Evolutionary conservation across 37 sponge, comb jelly and placozoan species (phyloP).

Genomic region (Aplysina aerophoba): DNA sequence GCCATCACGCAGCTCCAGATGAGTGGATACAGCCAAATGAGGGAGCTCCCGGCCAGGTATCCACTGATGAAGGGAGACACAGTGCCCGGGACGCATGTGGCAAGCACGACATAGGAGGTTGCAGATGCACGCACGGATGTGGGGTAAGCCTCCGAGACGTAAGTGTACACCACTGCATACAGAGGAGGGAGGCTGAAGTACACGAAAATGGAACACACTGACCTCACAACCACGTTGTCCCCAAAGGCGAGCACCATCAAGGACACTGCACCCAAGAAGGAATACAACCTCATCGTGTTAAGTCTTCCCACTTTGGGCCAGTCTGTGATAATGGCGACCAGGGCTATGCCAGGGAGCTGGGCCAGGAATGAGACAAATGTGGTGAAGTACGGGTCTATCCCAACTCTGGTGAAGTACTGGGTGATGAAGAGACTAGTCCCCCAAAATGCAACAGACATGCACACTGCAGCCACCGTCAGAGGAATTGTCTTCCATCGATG

Average conservation of each 20-base stretch:
- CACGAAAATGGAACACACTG: conserved; percentile 46
- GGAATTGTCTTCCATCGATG: conserved; percentile 44
- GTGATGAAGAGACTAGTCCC: conserved; percentile 49
- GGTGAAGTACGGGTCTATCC: conserved; percentile 50
- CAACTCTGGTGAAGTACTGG: conserved; percentile 19
- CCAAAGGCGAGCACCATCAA: conserved; percentile 47
- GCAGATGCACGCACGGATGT: conserved; percentile 42
- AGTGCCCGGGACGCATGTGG: background rate
- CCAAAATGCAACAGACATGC: conserved; percentile 22
- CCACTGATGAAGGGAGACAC: conserved; percentile 42
- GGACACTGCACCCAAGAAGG: conserved; percentile 10
- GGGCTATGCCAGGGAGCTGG: conserved; percentile 62
- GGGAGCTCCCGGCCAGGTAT: conserved; percentile 5
- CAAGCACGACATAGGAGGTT: background rate
- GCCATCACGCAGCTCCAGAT: conserved; percentile 41
- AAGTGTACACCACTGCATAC: conserved; percentile 47
- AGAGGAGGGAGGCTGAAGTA: conserved; percentile 58
- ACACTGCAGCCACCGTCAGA: conserved; percentile 10
- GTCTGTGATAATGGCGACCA: conserved; percentile 64
- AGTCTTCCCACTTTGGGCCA: conserved; percentile 64
- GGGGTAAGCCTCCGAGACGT: conserved; percentile 64
- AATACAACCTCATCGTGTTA: conserved; percentile 51
- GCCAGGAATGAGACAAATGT: conserved; percentile 38
- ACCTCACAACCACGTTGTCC: conserved; percentile 27
- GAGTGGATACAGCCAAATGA: conserved; percentile 56